Evolutionary conservation across 2,888 invertebrate species (phyloP), one percentile per base, ranked within the genome.

Genomic region (Molanna angustata): DNA sequence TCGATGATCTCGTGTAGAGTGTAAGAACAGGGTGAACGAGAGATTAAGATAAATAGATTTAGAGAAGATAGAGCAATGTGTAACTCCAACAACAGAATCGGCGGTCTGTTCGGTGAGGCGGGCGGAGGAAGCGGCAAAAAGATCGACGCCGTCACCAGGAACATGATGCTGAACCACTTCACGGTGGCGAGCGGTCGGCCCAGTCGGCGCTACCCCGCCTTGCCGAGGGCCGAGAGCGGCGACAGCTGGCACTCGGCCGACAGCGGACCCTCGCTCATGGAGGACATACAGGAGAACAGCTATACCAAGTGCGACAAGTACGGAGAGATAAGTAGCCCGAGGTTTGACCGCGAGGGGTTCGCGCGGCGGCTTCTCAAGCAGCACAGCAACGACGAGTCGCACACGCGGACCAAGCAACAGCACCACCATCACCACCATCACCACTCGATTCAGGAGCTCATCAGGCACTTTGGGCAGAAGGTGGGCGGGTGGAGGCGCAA

Each of bases 361-460:
- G 71, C 72, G 46, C 72, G 74, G 61, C 74, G 74, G 59, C 63
- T 76, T 54, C 56, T 69, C 3, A 76, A 51, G 63, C 64, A 61
- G 65, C 51, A 43, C 35, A 56, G 56, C 33, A 21, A 21, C 6
- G 56, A 56, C 14, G 55, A 51, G 11, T 39, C 52, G 14, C 42
- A 67, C 4, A 58, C 45, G 54, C 59, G 55, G 40, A 61, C 45
- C 68, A 68, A 64, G 67, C 59, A 66, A 70, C 52, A 68, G 64
- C 62, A 71, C 65, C 78, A 82, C 61, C 54, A 69, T 64, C 62
- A 72, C 66, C 78, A 82, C 62, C 82, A 83, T 64, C 82, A 81
- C 64, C 83, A 86, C 68, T 83, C 87, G 19, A 86, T 90, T 63
- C 88, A 88, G 64, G 89, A 89, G 64, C 70, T 90, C 68, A 83